Evolutionary conservation across 2,113 vertebrate genomes (phyloP).

Genomic region (Petroica traversi): DNA sequence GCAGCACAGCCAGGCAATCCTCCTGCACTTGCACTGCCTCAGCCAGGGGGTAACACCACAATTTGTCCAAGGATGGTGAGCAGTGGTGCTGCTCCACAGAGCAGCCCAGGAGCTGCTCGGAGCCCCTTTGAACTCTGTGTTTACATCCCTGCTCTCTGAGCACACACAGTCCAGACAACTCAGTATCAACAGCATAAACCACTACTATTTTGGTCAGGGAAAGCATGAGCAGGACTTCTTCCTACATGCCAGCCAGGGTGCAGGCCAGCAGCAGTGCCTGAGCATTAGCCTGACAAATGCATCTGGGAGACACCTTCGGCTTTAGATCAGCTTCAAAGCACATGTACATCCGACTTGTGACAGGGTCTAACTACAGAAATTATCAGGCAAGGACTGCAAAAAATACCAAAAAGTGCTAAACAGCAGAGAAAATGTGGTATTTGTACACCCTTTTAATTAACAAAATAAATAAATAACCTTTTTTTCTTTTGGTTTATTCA

Average conservation of each 20-base stretch:
- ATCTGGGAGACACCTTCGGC: background rate
- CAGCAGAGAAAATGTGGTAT: background rate
- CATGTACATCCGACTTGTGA: background rate
- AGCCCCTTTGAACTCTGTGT: background rate
- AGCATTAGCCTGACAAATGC: background rate
- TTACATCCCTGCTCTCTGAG: background rate
- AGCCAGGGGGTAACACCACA: rapidly evolving
- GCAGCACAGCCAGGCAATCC: background rate
- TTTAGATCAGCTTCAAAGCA: background rate
- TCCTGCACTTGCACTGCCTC: background rate
- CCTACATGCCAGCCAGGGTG: background rate
- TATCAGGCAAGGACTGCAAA: background rate
- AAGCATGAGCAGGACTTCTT: background rate
- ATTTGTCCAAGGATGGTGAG: rapidly evolving
- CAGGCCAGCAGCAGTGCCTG: background rate
- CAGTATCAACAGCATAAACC: slow-evolving; percentile 63
- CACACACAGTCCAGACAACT: slow-evolving; percentile 46
- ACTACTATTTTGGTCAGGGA: slow-evolving; percentile 40
- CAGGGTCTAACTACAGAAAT: background rate
- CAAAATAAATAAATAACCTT: background rate
- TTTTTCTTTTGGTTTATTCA: background rate
- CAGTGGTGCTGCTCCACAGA: background rate
- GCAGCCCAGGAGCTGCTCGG: background rate
- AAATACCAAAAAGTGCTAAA: background rate
- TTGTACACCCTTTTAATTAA: background rate